Evolutionary conservation across 2,113 vertebrate species (phyloP), one percentile per base, ranked within the genome.

Genomic region (Campylomormyrus tamandua): DNA sequence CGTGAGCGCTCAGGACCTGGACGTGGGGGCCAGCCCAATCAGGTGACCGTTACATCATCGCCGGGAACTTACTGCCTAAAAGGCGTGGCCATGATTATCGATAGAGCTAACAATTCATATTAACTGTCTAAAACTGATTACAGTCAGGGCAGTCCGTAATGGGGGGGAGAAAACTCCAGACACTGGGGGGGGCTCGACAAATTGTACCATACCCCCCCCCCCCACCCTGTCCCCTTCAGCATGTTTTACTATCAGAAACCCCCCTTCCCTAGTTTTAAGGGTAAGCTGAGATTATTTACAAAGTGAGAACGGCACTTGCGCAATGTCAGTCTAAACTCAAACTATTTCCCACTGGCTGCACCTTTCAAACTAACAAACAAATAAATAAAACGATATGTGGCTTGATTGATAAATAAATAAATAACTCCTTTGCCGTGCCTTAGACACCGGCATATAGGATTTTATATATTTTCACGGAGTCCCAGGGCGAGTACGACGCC

Each of bases 1-100:
- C 0, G 97, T 99, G 19, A 98, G 97, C 0, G 98, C 98, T 0
- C 96, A 98, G 5, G 98, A 99, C 92, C 95, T 98, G 0, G 98
- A 99, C 35, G 94, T 95, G 90, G 97, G 96, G 92, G 97, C 96
- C 93, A 98, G 97, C 50, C 95, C 96, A 0, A 95, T 99, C 56
- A 97, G 97, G 98, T 99, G 94, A 93, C n/a, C 27, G 1, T 31
- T 10, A 13, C 49, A 17, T 24, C 46, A 87, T 42, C 21, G 7
- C 21, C 19, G 45, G 39, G 5, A 19, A 21, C 83, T n/a, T 1
- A 42, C 42, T 45, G 39, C 15, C 42, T 45, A 42, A 45, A 21
- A 45, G 42, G 77, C 39, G 42, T 1, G 13, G 2, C 39, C 0
- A 2, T 39, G 31, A 8, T 80, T 80, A 80, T 66, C 58, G 0